A percentile compares a stretch with the other conserved stretches of the same genome.
phyloP scores from a whole-genome alignment of 2,113 vertebrate species.

The Oryzias celebensis region DNA sequence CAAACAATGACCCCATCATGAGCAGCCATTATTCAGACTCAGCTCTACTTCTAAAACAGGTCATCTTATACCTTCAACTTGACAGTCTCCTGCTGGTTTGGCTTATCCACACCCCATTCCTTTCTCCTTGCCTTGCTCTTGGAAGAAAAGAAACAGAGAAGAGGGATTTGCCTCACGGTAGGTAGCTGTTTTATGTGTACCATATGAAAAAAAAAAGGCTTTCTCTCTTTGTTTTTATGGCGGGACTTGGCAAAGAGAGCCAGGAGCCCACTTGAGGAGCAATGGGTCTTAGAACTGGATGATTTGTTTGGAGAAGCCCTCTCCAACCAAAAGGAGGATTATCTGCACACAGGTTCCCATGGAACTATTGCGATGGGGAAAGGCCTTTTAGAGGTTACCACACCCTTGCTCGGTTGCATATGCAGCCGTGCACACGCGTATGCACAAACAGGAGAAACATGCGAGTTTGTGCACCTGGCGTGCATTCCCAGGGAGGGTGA shows the following conservation, averaged over 20 bases:
- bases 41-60: conserved; percentile 53
- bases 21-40: conserved; percentile 54
- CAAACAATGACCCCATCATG: conserved; percentile 59
- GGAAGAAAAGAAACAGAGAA: conserved; percentile 70
- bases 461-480: conserved; percentile 5
- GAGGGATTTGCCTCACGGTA: conserved; percentile 73
- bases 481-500: conserved; percentile 1
- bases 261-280: conserved; percentile 71
- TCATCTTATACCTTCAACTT: conserved; percentile 69
- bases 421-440: conserved; percentile 7
- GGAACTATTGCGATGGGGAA: conserved; percentile 48
- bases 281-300: conserved; percentile 64
- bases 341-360: conserved; percentile 72
- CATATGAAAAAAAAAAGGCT: conserved; percentile 60
- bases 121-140: conserved; percentile 67
- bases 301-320: conserved; percentile 76
- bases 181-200: conserved; percentile 73
- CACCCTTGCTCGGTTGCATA: conserved; percentile 19
- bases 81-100: conserved; percentile 73
- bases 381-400: conserved; percentile 53
- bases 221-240: conserved; percentile 45
- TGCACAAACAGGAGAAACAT: conserved; percentile 3
- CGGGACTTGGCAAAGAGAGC: conserved; percentile 59
- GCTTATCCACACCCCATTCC: conserved; percentile 72
- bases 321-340: conserved; percentile 71